These are phyloP conservation scores for cat (Felis catus) DNA, from an alignment of 2,113 vertebrate genomes.

Conservation along the genomic window F.catus_Fca126_mat1.0 CM031421.1:71490501-71491000, in stretches of 20 bases:
- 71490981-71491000: neutral
- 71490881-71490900: neutral
- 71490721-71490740: neutral
- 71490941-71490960: neutral
- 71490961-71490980: neutral
- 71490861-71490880: neutral
- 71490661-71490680: neutral
- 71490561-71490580: conserved; percentile 23
- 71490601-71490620: neutral
- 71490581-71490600: neutral
- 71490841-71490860: neutral
- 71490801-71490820: neutral
- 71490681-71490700: neutral
- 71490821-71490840: neutral
- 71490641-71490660: neutral
- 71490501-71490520: neutral
- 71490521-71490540: neutral
- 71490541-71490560: neutral
- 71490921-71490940: neutral
- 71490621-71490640: neutral
- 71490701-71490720: neutral
- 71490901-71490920: neutral
- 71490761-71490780: neutral
- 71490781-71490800: neutral
- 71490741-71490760: neutral